Evolutionary conservation across 2,888 invertebrate genomes (phyloP), one percentile per base, ranked within the genome.

Genomic region (Teinopalpus imperialis): DNA sequence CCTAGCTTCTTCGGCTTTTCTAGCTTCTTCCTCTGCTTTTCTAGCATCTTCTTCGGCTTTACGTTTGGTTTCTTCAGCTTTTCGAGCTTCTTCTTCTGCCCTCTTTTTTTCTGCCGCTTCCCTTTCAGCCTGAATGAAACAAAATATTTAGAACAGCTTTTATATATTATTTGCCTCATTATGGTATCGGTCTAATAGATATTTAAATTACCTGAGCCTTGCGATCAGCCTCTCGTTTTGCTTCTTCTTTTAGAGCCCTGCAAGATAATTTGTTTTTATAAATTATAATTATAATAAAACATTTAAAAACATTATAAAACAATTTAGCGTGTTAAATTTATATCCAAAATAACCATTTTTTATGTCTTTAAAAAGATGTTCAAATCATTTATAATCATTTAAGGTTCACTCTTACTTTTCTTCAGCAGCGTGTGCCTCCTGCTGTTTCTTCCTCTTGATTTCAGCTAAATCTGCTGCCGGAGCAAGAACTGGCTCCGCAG

Each of bases 361-460:
- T n/a, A n/a, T n/a, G n/a, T n/a, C n/a, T n/a, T n/a, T n/a, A n/a
- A n/a, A n/a, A n/a, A n/a, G n/a, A n/a, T n/a, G n/a, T n/a, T n/a
- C n/a, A n/a, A n/a, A n/a, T n/a, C n/a, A n/a, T n/a, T n/a, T n/a
- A n/a, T n/a, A n/a, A n/a, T n/a, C n/a, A n/a, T n/a, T n/a, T n/a
- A n/a, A n/a, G n/a, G n/a, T n/a, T n/a, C n/a, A n/a, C 7, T 49
- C 82, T 75, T 70, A 91, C 91, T 83, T 91, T 63, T 92, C 92
- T 62, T 91, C 91, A 35, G 90, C 91, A 59, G 91, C 82, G 59
- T 90, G 90, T 26, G 91, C 91, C 66, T 92, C 93, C 53, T 92
- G 92, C 52, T 92, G 91, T 57, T 90, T 87, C 59, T 90, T 91
- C 57, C 87, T 87, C 51, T 89, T 85, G 48, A 89, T 86, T 54